These are phyloP conservation scores for Coendou prehensilis DNA, from an alignment of 2,797 vertebrate genomes.

Conservation along the genomic window DNA sequence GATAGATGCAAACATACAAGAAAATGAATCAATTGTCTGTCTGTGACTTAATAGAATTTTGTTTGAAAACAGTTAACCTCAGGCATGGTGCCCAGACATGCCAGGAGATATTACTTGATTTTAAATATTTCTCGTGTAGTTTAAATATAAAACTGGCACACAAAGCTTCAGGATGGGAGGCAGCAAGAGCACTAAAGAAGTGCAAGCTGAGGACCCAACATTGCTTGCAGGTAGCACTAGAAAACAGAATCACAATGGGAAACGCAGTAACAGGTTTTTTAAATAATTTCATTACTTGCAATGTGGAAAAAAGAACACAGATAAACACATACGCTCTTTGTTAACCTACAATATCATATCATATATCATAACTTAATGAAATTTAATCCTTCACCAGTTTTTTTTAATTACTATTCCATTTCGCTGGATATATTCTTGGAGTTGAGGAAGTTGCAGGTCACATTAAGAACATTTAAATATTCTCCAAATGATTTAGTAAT, in stretches of 20 bases:
- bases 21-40: slow-evolving; percentile 37
- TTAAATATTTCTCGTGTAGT: slow-evolving; percentile 46
- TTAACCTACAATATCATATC: slow-evolving; percentile 17
- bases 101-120: background rate
- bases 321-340: background rate
- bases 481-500: slow-evolving; percentile 77
- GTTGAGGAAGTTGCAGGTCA: background rate
- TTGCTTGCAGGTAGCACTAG: background rate
- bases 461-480: slow-evolving; percentile 29
- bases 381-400: background rate
- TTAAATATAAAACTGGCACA: background rate
- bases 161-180: background rate
- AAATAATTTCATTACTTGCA: slow-evolving; percentile 24
- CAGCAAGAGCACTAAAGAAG: background rate
- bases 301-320: slow-evolving; percentile 33
- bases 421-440: slow-evolving; percentile 40
- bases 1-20: background rate
- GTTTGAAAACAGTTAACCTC: slow-evolving; percentile 48
- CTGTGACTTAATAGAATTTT: background rate
- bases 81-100: background rate
- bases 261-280: background rate
- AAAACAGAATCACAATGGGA: background rate
- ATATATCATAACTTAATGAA: background rate
- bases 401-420: background rate
- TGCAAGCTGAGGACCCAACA: background rate